Evolutionary conservation across 2,113 vertebrate species (phyloP), one percentile per base, ranked within the genome.

Genomic region (Thermophis baileyi): DNA sequence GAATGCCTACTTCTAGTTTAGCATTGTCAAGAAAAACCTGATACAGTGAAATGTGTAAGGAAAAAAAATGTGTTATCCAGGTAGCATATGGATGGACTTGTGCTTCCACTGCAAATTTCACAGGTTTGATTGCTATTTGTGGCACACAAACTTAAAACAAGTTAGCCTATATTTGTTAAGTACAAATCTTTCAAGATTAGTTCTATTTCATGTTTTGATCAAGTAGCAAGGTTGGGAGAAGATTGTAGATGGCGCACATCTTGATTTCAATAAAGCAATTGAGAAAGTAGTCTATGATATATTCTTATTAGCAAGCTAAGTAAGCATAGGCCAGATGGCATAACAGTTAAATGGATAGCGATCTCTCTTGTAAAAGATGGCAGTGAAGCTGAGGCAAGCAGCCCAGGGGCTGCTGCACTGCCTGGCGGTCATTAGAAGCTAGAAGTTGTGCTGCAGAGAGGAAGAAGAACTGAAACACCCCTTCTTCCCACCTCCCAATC

Each of bases 391-490:
- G 9, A 60, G 9, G 57, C 57, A 60, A 60, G 9, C 57, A 60
- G 57, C 25, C 25, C 25, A 60, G 25, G 57, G 57, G 9, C 25
- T 60, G 57, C 9, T 60, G 57, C 9, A 27, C 9, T 27, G 25
- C 9, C 9, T 60, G 57, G 25, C 93, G 98, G 97, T 49, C 88
- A 11, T 96, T 91, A 90, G 22, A 47, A 96, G 92, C 91, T 97
- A 27, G 54, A 97, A 0, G 93, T 96, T 0, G 0, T 57, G 44
- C 60, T 95, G 27, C 95, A 96, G 0, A 96, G 91, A 90, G 90
- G 95, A 95, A 0, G 89, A 97, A 1, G 97, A 97, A 92, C 97
- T 96, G 92, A 96, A 95, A 91, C 95, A 96, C 55, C 96, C 96
- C 0, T 94, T 96, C 0, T 6, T 94, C 0, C 25, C 92, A 0